Evolutionary conservation across 2,888 invertebrate genomes (phyloP).

Genomic region (Phortica magna): DNA sequence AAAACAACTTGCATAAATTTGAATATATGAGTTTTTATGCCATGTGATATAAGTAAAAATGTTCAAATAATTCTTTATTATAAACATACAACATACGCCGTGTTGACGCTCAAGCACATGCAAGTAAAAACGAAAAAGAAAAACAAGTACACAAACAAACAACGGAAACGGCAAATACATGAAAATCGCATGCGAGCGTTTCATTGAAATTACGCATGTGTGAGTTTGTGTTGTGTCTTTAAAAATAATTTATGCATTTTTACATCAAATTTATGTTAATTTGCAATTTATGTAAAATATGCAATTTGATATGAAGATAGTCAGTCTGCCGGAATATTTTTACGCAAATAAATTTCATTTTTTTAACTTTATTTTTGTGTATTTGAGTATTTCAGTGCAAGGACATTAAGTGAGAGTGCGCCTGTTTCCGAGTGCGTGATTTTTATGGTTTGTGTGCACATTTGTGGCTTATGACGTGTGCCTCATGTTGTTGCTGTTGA

Average conservation of each 20-base stretch:
- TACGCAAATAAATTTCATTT: conserved; percentile 6
- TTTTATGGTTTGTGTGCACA: neutral
- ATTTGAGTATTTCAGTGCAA: neutral
- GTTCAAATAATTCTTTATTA: conserved; percentile 9
- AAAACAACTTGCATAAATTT: neutral
- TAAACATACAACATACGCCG: conserved; percentile 5
- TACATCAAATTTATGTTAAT: conserved; percentile 29
- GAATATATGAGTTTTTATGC: neutral
- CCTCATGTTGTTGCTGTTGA: conserved; percentile 6
- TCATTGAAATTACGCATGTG: conserved; percentile 1
- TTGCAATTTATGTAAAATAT: conserved; percentile 25
- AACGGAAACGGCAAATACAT: conserved; percentile 12
- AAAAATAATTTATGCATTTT: conserved; percentile 23
- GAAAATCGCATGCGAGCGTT: conserved; percentile 5
- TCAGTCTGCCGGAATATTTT: neutral
- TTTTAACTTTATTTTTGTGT: neutral
- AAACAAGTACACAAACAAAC: neutral
- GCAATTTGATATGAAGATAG: conserved; percentile 24
- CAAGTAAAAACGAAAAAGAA: neutral
- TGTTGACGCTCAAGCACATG: neutral
- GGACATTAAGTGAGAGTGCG: no score
- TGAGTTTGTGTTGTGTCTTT: conserved; percentile 1
- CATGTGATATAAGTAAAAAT: neutral
- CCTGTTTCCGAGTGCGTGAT: neutral
- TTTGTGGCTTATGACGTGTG: neutral